Evolutionary conservation across 1,140 invertebrate species (phyloP).

Genomic region (Chlorops oryzae): DNA sequence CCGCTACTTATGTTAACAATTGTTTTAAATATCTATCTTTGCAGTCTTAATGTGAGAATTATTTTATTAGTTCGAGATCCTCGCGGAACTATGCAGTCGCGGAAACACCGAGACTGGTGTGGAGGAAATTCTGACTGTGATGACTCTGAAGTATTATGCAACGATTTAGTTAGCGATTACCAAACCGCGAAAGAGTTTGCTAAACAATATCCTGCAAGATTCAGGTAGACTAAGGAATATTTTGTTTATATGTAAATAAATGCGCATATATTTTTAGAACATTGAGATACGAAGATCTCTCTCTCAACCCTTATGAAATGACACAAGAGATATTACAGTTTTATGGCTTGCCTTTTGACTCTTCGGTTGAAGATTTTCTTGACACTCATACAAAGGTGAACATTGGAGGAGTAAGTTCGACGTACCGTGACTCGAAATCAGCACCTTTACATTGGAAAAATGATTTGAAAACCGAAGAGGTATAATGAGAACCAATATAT

Average conservation of each 20-base stretch:
- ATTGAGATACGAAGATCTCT: conserved; percentile 78
- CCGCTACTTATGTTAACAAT: too few species aligned
- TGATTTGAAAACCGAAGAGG: conserved; percentile 64
- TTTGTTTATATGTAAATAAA: background rate
- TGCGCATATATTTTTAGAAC: conserved; percentile 53
- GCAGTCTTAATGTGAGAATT: conserved; percentile 69
- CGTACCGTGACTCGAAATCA: conserved; percentile 72
- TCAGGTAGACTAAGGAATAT: conserved; percentile 54
- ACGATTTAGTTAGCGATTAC: conserved; percentile 77
- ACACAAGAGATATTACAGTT: conserved; percentile 69
- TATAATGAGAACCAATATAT: conserved; percentile 30
- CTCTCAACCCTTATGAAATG: conserved; percentile 65
- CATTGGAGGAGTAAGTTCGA: conserved; percentile 74
- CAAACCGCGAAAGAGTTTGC: conserved; percentile 63
- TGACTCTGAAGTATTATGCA: conserved; percentile 67
- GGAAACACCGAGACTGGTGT: conserved; percentile 79
- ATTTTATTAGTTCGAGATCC: conserved; percentile 77
- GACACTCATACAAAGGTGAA: conserved; percentile 74
- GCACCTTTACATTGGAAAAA: conserved; percentile 80
- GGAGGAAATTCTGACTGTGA: conserved; percentile 74
- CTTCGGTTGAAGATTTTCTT: conserved; percentile 64
- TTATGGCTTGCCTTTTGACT: conserved; percentile 66
- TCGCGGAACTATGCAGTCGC: conserved; percentile 75
- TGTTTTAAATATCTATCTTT: conserved; percentile 6
- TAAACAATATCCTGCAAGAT: conserved; percentile 61